Percentiles rank a stretch among this genome's conserved stretches.
phyloP scores from a whole-genome alignment of 2,888 invertebrate genomes.

The Chirona hameri region DNA sequence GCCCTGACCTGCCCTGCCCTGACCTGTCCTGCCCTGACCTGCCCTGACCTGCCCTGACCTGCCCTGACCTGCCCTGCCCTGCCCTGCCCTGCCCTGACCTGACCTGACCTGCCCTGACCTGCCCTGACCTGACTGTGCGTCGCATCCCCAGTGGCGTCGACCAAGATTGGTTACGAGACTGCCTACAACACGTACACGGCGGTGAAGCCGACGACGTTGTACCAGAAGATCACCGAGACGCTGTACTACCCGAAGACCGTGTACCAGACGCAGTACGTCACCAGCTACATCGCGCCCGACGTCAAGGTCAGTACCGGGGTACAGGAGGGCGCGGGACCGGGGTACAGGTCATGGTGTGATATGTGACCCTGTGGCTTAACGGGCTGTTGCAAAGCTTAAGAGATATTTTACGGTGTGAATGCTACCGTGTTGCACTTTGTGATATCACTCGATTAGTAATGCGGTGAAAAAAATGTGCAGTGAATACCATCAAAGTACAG shows the following conservation, averaged over 20 bases:
- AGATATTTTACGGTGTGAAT: too few relatives aligned
- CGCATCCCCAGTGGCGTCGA: neutral
- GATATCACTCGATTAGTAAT: neutral
- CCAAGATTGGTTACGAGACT: constrained; percentile 27
- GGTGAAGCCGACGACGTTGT: constrained; percentile 25
- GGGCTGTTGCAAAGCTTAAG: too few relatives aligned
- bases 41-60: too few relatives aligned
- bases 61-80: too few relatives aligned
- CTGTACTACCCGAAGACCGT: constrained; percentile 25
- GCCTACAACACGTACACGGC: constrained; percentile 29
- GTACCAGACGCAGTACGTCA: constrained; percentile 30
- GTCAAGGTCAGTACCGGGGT: constrained; percentile 9
- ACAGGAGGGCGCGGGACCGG: neutral
- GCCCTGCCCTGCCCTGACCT: too few relatives aligned
- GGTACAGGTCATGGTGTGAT: too few relatives aligned
- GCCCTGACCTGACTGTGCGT: neutral
- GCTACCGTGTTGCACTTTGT: too few relatives aligned
- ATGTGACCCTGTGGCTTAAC: too few relatives aligned
- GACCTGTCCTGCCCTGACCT: too few relatives aligned
- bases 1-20: too few relatives aligned
- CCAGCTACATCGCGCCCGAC: constrained; percentile 30
- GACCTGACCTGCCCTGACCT: too few relatives aligned
- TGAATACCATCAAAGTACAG: neutral
- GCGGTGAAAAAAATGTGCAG: neutral
- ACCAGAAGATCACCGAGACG: constrained; percentile 26